Evolutionary conservation across 2,113 vertebrate species (phyloP).

Genomic region (Coregonus clupeaformis): DNA sequence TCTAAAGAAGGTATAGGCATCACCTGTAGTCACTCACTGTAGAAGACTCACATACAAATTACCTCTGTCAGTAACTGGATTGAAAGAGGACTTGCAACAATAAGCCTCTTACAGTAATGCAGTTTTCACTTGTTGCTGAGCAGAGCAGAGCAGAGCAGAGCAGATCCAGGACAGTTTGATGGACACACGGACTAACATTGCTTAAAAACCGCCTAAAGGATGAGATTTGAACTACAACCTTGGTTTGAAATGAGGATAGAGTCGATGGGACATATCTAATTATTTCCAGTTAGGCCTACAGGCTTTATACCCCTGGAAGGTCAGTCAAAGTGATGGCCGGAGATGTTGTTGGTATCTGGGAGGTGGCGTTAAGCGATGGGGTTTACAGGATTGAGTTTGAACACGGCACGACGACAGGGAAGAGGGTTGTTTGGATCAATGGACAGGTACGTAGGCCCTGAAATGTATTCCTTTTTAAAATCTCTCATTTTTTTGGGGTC

Average conservation of each 20-base stretch:
- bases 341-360: conserved; percentile 89
- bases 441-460: conserved; percentile 78
- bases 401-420: conserved; percentile 93
- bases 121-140: conserved; percentile 46
- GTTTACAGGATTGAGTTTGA: conserved; percentile 91
- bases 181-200: not conserved
- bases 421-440: conserved; percentile 85
- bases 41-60: not conserved
- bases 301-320: not conserved
- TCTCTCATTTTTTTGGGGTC: not conserved
- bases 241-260: not conserved
- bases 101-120: conserved; percentile 72
- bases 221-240: not conserved
- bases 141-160: conserved; percentile 11
- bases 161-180: not conserved
- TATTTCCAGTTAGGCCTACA: not conserved
- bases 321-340: conserved; percentile 74
- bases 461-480: conserved; percentile 20
- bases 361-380: conserved; percentile 89
- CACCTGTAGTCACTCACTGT: not conserved
- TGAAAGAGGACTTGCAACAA: conserved; percentile 11
- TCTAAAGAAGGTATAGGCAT: not conserved
- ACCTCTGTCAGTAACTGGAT: not conserved
- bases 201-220: not conserved
- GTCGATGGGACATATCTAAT: not conserved